Conservation (phyloP, 1,140 invertebrate genomes). For the Bilobella aurantiaca region DNA sequence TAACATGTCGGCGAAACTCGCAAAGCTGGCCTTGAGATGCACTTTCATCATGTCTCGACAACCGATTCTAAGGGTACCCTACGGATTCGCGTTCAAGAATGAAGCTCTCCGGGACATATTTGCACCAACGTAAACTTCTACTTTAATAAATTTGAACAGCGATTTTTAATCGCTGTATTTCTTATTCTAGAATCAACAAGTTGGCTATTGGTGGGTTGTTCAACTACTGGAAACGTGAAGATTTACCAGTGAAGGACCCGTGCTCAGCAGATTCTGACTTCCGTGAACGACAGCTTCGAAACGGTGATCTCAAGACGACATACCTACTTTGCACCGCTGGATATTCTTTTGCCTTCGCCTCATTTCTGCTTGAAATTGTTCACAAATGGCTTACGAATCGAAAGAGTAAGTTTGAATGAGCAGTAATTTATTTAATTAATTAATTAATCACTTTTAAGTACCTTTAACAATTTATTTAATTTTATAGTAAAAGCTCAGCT, state of each 20-base stretch:
- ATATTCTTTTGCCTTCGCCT: conserved; percentile 44
- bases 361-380: conserved; percentile 54
- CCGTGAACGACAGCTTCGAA: conserved; percentile 62
- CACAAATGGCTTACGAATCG: conserved; percentile 15
- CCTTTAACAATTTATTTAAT: too few relatives aligned
- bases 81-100: conserved; percentile 53
- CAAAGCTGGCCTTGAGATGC: conserved; percentile 26
- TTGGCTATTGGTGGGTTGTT: conserved; percentile 63
- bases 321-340: conserved; percentile 53
- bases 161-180: too few relatives aligned
- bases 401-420: conserved; percentile 24
- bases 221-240: conserved; percentile 46
- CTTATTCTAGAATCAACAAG: conserved; percentile 39
- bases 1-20: conserved; percentile 17
- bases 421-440: not conserved
- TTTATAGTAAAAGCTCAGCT: conserved; percentile 27
- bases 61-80: conserved; percentile 23
- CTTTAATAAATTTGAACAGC: too few relatives aligned
- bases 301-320: conserved; percentile 56
- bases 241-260: conserved; percentile 58
- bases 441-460: too few relatives aligned
- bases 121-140: conserved; percentile 55
- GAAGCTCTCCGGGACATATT: conserved; percentile 50
- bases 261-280: conserved; percentile 66
- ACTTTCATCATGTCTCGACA: conserved; percentile 33